phyloP scores from a whole-genome alignment of 2,888 invertebrate genomes.

The Stenchaetothrips biformis region DNA sequence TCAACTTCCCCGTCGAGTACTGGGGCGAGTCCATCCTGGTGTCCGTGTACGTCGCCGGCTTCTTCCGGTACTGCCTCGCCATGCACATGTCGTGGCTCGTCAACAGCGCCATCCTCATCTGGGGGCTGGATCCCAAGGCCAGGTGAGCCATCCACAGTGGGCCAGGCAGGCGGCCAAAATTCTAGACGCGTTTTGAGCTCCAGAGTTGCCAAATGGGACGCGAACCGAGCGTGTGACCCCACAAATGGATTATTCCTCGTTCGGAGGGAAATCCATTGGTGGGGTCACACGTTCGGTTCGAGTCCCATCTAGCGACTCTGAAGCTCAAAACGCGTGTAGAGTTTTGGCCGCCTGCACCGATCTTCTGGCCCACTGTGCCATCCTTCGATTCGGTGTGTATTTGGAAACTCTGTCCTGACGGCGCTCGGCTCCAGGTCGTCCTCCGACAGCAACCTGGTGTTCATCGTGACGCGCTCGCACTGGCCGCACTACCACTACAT shows the following conservation, averaged over 20 bases:
- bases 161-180: background rate
- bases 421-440: conserved; percentile 52
- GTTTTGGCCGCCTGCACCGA: too few species aligned
- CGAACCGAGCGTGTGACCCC: too few species aligned
- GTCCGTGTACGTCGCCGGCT: conserved; percentile 62
- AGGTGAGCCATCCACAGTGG: conserved; percentile 52
- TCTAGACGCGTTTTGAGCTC: background rate
- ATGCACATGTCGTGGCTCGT: conserved; percentile 65
- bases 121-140: conserved; percentile 65
- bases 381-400: background rate
- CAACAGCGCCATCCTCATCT: conserved; percentile 66
- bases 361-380: too few species aligned
- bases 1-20: conserved; percentile 73
- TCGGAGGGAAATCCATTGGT: too few species aligned
- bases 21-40: conserved; percentile 65
- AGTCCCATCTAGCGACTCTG: too few species aligned
- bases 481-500: conserved; percentile 80
- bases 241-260: too few species aligned
- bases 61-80: conserved; percentile 61
- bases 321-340: too few species aligned
- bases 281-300: too few species aligned
- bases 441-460: conserved; percentile 67
- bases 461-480: conserved; percentile 66
- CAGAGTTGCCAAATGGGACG: background rate
- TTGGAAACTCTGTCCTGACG: background rate